Percentiles rank a stretch among this genome's conserved stretches.
These are phyloP conservation scores for Diorhabda sublineata DNA, from an alignment of 1,140 invertebrate species.

Conservation along the genomic window DNA sequence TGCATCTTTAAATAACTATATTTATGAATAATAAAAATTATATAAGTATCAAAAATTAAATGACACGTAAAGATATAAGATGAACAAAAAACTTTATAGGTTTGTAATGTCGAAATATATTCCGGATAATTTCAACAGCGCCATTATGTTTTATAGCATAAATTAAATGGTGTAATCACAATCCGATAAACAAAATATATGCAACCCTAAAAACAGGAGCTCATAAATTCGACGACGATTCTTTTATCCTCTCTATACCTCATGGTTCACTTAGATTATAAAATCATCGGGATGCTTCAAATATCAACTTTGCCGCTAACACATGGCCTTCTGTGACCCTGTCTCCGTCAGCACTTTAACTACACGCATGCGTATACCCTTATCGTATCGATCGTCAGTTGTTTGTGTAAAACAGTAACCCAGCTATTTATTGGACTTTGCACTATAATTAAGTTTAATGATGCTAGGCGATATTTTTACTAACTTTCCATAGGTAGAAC, in stretches of 20 bases:
- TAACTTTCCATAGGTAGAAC: no score
- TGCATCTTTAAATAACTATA: no score
- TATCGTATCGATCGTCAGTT: slow-evolving; percentile 39
- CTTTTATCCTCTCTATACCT: slow-evolving; percentile 12
- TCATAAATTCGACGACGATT: neutral
- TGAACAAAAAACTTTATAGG: no score
- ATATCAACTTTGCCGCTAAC: slow-evolving; percentile 5
- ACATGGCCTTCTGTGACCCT: slow-evolving; percentile 39
- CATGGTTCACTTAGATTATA: slow-evolving; percentile 6
- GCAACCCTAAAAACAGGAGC: slow-evolving; percentile 14
- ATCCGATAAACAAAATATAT: neutral
- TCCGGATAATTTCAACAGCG: no score
- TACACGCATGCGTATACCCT: slow-evolving; percentile 30
- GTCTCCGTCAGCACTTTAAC: slow-evolving; percentile 23
- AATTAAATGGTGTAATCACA: no score
- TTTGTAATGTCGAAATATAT: no score
- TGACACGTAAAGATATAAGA: no score
- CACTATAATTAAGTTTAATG: slow-evolving; percentile 11
- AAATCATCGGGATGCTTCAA: neutral
- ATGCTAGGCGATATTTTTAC: slow-evolving; percentile 6
- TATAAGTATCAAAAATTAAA: no score
- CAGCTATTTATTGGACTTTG: slow-evolving; percentile 21
- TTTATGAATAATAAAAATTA: no score
- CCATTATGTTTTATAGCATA: no score
- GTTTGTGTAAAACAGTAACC: slow-evolving; percentile 28